Base-by-base conservation (phyloP, 2,113 vertebrate species). In the Passerina amoena region DNA sequence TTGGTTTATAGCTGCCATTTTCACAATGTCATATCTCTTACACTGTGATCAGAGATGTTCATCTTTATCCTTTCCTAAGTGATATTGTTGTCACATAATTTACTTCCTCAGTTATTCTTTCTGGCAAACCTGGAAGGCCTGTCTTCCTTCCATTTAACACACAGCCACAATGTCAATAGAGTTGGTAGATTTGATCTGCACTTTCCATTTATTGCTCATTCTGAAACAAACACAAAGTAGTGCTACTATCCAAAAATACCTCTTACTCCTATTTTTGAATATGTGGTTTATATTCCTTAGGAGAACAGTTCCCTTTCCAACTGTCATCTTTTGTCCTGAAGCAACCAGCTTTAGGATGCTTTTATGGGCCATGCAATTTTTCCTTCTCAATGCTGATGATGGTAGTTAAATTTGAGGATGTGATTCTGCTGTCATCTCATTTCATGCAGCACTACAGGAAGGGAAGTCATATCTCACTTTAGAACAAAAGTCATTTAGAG, bases 61-160 rank as follows among this genome's bases (percentile, higher is more conserved):
- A 72, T 93, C 89, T 95, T 82, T 27, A 75, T 33, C 44, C 81
- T 88, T 92, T 87, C 83, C 73, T 90, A 90, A 97, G 70, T 79
- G 85, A 79, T 68, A 78, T 42, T 91, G 90, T 77, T 83, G 65
- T 51, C 82, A 53, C 72, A 89, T 73, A 92, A 93, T 96, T 96
- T 95, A 85, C 87, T 90, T 94, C 28, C 65, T 72, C 80, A 20
- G 82, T 84, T 90, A 56, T 47, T 97, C 77, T 66, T 50, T 14
- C 81, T 77, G 66, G 38, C 65, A 86, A 57, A 51, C n/a, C 84
- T 92, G 73, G 38, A 79, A 95, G 69, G 54, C 18, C 45, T 88
- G 40, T 73, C 56, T 12, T 86, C 63, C 71, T 83, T n/a, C 78
- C 61, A 12, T 65, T 44, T 82, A 90, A 86, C 16, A 6, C 71